A percentile compares a stretch with the other conserved stretches of the same genome.
phyloP scores from a whole-genome alignment of 2,888 invertebrate genomes.

The Ormia ochracea region DNA sequence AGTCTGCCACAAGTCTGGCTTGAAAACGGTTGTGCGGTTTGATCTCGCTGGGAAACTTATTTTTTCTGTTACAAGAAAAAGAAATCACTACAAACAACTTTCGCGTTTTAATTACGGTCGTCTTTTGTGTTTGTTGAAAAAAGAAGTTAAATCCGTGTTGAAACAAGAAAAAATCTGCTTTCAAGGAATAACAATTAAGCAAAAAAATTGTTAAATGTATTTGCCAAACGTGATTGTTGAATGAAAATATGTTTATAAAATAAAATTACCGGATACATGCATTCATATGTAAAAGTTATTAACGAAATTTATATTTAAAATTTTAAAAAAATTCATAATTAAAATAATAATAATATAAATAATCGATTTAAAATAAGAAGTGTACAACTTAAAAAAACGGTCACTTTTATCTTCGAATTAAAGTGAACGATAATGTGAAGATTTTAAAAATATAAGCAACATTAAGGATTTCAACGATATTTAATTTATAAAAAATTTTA shows the following conservation, averaged over 20 bases:
- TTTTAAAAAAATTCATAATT: neutral
- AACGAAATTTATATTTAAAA: neutral
- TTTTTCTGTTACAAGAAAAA: conserved; percentile 27
- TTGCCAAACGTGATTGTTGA: neutral
- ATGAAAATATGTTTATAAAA: neutral
- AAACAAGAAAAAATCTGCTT: conserved; percentile 46
- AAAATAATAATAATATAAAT: neutral
- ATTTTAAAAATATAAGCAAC: no score
- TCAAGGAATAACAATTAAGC: conserved; percentile 14
- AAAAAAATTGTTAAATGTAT: neutral
- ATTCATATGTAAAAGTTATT: neutral
- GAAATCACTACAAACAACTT: conserved; percentile 51
- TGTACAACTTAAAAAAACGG: no score
- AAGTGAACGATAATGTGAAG: no score
- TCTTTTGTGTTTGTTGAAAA: conserved; percentile 18
- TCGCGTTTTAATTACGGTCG: conserved; percentile 53
- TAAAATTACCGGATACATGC: neutral
- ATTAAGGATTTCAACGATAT: no score
- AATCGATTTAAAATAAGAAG: no score
- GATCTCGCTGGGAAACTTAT: neutral
- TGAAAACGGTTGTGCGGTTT: conserved; percentile 69
- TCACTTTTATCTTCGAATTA: no score
- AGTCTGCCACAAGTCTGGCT: conserved; percentile 74
- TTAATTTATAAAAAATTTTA: no score
- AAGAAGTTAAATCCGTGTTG: conserved; percentile 54